A percentile compares a stretch with the other conserved stretches of the same genome.
phyloP scores from a whole-genome alignment of 2,797 vertebrate species.

The Orestias chungarensis region DNA sequence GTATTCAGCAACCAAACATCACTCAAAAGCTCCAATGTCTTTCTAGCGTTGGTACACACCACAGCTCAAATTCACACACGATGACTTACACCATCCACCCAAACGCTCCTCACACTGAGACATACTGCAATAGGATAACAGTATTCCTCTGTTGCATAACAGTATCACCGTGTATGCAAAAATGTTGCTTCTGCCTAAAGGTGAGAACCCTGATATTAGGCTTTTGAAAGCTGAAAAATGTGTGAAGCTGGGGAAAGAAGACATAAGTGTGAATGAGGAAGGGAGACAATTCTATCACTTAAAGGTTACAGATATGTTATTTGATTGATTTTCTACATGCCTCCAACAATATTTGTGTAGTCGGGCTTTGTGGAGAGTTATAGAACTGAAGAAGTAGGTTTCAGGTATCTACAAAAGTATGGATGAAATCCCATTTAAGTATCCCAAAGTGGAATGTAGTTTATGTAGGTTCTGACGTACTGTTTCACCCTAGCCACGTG shows the following conservation, averaged over 20 bases:
- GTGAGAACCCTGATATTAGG: slow-evolving; percentile 8
- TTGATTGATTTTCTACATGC: background rate
- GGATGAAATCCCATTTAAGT: too few relatives aligned
- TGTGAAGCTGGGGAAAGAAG: slow-evolving; percentile 15
- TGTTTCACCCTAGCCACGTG: too few relatives aligned
- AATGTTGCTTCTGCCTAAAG: slow-evolving; percentile 9
- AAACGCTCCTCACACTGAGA: background rate
- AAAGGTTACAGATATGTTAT: background rate
- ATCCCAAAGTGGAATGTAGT: too few relatives aligned
- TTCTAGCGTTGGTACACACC: background rate
- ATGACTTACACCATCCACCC: slow-evolving; percentile 1
- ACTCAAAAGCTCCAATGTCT: background rate
- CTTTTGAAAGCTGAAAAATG: slow-evolving; percentile 2
- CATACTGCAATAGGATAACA: slow-evolving; percentile 8
- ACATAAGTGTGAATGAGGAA: background rate
- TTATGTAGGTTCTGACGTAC: too few relatives aligned
- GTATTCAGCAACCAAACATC: background rate
- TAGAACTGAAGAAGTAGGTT: background rate
- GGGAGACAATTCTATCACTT: background rate
- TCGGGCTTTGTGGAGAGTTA: background rate
- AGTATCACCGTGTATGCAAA: slow-evolving; percentile 16
- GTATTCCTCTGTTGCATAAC: background rate
- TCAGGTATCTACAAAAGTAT: background rate
- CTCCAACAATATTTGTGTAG: background rate
- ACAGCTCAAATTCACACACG: background rate